These are phyloP conservation scores for Eurystomus gularis DNA, from an alignment of 2,113 vertebrate species.

Conservation along the genomic window DNA sequence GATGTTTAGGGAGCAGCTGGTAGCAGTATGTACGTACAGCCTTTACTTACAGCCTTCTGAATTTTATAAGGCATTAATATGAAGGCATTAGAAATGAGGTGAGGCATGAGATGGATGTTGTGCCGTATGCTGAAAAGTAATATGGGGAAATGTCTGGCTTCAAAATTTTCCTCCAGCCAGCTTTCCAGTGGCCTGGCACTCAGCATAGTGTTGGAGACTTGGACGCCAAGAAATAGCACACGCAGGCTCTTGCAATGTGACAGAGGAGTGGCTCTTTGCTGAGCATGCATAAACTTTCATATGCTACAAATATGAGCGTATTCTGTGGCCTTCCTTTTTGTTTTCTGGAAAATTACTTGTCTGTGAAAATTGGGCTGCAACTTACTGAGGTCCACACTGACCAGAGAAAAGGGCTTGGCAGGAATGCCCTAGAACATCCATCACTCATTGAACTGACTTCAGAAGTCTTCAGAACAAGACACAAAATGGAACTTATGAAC, in stretches of 20 bases:
- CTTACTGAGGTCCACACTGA: neutral
- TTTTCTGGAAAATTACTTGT: neutral
- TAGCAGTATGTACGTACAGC: neutral
- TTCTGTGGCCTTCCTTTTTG: neutral
- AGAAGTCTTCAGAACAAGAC: neutral
- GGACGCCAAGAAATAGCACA: neutral
- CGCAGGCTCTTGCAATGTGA: fast-evolving
- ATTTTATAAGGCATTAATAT: neutral
- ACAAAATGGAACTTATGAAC: neutral
- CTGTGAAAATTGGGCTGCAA: neutral
- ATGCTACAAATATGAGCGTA: neutral
- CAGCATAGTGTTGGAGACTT: neutral
- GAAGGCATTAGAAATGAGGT: neutral
- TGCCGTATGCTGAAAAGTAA: neutral
- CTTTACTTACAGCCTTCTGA: neutral
- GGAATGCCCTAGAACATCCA: neutral
- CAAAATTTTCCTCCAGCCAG: neutral
- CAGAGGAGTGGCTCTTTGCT: neutral
- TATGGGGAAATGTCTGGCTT: neutral
- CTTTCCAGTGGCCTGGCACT: neutral
- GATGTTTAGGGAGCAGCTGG: neutral
- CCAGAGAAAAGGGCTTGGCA: neutral
- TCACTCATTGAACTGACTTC: neutral
- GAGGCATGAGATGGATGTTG: neutral
- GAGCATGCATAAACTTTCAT: neutral